Evolutionary conservation across 2,888 invertebrate genomes (phyloP), one percentile per base, ranked within the genome.

Genomic region (Stenotaenia linearis): DNA sequence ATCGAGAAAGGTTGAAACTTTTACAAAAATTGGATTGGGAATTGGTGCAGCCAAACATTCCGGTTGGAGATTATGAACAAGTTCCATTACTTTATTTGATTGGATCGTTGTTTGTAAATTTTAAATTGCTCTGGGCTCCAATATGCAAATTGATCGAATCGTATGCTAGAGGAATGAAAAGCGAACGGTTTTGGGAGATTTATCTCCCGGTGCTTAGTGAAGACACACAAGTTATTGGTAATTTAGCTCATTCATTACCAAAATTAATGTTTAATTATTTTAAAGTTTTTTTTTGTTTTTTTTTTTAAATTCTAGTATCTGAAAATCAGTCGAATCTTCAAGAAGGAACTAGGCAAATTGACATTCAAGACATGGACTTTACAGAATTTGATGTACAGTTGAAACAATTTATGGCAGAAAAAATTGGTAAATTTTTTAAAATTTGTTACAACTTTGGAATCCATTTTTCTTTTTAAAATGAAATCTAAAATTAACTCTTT

Each of bases 121-220:
- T 98, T 84, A 92, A 93, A 83, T 88, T 95, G 15, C 85, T 98
- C 0, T 97, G 97, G 97, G 92, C 93, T 81, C 95, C 96, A 0
- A 89, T 93, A 0, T 88, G 90, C 18, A 90, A 92, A 84, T 88
- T 96, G 56, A 90, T 97, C 75, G 89, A 91, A 0, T 90, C 92
- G 0, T 93, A 93, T 85, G 93, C 94, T 0, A 89, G 84, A 80
- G 89, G 90, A 0, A 85, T 92, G 84, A 84, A 88, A 0, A 84
- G 87, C 0, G 87, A 89, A n/a, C 87, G 89, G 30, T 95, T 95
- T 87, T 95, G 95, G 95, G 86, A 88, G 0, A 87, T 91, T 50
- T 94, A 91, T 83, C 87, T 90, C 37, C 85, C 87, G 32, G 90
- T 91, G 82, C 61, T 61, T 25, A 28, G 12, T 23, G 61, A 61